Evolutionary conservation across 2,888 invertebrate species (phyloP), one percentile per base, ranked within the genome.

Genomic region (Himalopsyche tibetana): DNA sequence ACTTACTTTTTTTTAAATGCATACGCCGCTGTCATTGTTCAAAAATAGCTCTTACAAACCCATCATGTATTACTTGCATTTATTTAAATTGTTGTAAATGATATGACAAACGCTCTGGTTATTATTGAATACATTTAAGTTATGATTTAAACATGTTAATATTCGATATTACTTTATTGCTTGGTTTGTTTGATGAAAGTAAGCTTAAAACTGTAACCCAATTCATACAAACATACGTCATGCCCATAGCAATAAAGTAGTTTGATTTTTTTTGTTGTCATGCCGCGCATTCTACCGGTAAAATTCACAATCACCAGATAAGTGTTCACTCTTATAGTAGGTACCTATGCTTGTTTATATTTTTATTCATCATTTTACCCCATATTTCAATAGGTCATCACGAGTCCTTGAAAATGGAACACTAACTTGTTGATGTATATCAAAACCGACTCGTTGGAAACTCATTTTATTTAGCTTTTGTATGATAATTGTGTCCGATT

Each of bases 271-370:
- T 74, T 74, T 74, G 74, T 74, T 74, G 74, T 74, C 74, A 74
- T 74, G 74, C 74, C 74, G 74, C 74, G 74, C 74, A 74, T 74
- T 74, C 74, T 74, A 74, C 74, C 74, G 74, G 74, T 74, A 74
- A 74, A 74, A 74, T 36, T 74, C 38, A 74, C 74, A 74, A 36
- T 36, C 74, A 74, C 74, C 74, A 74, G 9, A 63, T 19, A 36
- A 74, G 74, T 74, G 36, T 74, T 74, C 74, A 36, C 5, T 74
- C 19, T 36, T 74, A 36, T 74, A 74, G 17, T 19, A 55, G 5
- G n/a, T 69, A n/a, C n/a, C n/a, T n/a, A 74, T 74, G 38, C 74
- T 36, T 74, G 74, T 74, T 38, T 74, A 74, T 74, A 74, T 36
- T 74, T 74, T 74, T 19, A 28, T 63, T 63, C 19, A 74, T 74